Evolutionary conservation across 2,797 vertebrate species (phyloP), one percentile per base, ranked within the genome.

Genomic region (Sebastes dallii): DNA sequence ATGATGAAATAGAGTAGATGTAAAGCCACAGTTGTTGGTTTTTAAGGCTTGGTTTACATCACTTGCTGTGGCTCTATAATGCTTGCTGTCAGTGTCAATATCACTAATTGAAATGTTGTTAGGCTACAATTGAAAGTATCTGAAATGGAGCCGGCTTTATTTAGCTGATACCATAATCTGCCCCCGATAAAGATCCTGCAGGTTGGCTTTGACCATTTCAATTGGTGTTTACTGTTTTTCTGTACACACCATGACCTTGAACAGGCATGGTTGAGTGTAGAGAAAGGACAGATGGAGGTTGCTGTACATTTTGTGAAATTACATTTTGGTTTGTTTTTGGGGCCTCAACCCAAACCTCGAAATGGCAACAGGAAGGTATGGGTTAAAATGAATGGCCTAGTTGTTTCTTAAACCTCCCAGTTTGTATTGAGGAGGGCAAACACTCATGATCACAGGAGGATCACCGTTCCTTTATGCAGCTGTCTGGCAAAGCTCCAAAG

Each of bases 401-500:
- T 24, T 75, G 75, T 74, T 77, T 74, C n/a, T 82, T 80, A n/a
- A 84, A 73, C 42, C 56, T 72, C 54, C 65, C 77, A 81, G 82
- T 62, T 86, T 87, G 70, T 86, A 32, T 55, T 77, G 59, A 69
- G 65, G 74, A 81, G 66, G 69, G 20, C 46, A 72, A 75, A 75
- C 64, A 69, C 75, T 68, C 66, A 22, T 73, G 65, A 70, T 78
- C 64, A 81, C 59, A 72, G 70, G 24, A 76, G 66, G 25, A 55
- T 60, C 55, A 70, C 34, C 72, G 22, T 62, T 78, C 27, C 46
- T 39, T 70, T 50, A 54, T 61, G 32, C 67, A 70, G 56, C 65
- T 80, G 78, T 72, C 75, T 79, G 79, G 58, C 75, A 75, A 78
- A 84, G 66, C 75, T 60, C 32, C 52, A 72, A 34, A 59, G 76